phyloP scores from a whole-genome alignment of 2,797 vertebrate genomes.

The Coracias cyanogaster region DNA sequence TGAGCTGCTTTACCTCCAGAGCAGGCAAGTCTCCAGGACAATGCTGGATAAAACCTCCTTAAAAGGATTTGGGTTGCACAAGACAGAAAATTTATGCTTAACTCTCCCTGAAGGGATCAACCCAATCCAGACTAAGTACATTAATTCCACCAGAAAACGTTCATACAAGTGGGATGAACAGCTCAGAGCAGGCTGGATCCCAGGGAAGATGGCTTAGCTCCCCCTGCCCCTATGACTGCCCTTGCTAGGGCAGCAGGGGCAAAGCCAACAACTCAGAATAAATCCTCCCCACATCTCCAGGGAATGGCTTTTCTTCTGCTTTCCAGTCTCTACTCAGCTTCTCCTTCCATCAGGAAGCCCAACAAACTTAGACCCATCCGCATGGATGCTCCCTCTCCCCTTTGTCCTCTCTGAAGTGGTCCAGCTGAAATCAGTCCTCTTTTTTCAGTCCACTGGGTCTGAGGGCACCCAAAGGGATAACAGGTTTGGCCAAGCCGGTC shows the following conservation, averaged over 20 bases:
- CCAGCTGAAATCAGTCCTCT: neutral
- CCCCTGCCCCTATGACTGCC: neutral
- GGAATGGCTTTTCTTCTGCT: neutral
- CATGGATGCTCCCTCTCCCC: neutral
- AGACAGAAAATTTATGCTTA: conserved; percentile 17
- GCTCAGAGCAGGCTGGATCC: neutral
- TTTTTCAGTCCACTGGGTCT: neutral
- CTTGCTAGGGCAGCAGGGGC: neutral
- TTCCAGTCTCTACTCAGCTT: neutral
- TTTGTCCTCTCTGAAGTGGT: neutral
- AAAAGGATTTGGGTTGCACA: neutral
- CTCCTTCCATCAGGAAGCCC: neutral
- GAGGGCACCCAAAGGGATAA: neutral
- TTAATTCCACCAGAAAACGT: neutral
- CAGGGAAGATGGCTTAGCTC: neutral
- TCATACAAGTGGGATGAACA: neutral
- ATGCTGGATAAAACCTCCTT: neutral
- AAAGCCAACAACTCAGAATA: neutral
- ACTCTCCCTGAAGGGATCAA: conserved; percentile 31
- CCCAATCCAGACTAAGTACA: neutral
- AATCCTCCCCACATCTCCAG: neutral
- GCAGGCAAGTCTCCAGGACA: conserved; percentile 4
- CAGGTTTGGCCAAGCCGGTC: neutral
- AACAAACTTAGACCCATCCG: fast-evolving
- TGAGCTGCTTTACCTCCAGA: neutral